Conservation (phyloP, 2,888 invertebrate genomes). For the Ectemnius cavifrons region DNA sequence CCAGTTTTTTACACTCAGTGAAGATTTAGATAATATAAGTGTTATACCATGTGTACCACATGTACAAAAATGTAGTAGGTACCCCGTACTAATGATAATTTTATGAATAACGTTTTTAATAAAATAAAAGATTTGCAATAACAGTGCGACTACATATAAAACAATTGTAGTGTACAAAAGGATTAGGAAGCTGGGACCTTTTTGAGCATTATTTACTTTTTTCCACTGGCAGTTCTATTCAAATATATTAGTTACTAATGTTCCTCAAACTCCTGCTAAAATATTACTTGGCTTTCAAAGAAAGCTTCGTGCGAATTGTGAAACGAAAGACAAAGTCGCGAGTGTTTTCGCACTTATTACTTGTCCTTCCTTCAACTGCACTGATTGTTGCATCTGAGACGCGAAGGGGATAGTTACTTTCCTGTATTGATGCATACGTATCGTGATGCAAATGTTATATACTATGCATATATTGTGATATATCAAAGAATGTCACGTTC, state of each 20-base stretch:
- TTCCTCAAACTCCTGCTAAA: conserved; percentile 43
- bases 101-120: conserved; percentile 41
- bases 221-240: conserved; percentile 74
- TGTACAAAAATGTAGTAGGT: conserved; percentile 38
- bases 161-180: conserved; percentile 10
- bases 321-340: conserved; percentile 41
- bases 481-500: conserved; percentile 63
- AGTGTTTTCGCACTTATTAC: conserved; percentile 38
- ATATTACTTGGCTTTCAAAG: conserved; percentile 46
- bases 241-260: conserved; percentile 65
- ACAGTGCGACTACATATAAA: no score
- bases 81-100: conserved; percentile 46
- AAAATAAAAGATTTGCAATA: conserved; percentile 43
- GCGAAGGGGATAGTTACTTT: conserved; percentile 36
- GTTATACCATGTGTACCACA: conserved; percentile 19
- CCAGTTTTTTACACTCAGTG: conserved; percentile 71
- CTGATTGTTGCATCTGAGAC: conserved; percentile 52
- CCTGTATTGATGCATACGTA: conserved; percentile 2
- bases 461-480: conserved; percentile 50
- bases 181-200: conserved; percentile 50
- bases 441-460: conserved; percentile 50
- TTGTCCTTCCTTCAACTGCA: conserved; percentile 19
- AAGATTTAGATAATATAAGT: conserved; percentile 60
- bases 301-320: conserved; percentile 39
- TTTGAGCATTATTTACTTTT: conserved; percentile 72